Evolutionary conservation across 1,140 invertebrate species (phyloP).

Genomic region (Drosophila novamexicana): DNA sequence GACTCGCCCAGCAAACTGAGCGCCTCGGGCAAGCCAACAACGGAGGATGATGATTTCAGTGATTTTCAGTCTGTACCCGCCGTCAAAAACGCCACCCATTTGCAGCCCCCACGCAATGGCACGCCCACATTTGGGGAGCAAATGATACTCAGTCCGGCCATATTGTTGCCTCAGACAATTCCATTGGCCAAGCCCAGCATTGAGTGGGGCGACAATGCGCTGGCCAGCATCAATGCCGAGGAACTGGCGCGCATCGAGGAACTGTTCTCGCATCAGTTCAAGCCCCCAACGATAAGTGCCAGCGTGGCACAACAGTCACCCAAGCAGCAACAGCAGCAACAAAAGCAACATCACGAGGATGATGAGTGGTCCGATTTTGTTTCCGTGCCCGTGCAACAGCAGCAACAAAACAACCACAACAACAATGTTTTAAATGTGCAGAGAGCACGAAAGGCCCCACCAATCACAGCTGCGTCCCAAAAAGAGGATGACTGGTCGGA

Average conservation of each 20-base stretch:
- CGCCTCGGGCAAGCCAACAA: conserved; percentile 18
- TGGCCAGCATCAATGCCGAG: conserved; percentile 87
- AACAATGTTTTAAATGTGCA: conserved; percentile 47
- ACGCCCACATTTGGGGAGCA: conserved; percentile 72
- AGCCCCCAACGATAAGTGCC: conserved; percentile 75
- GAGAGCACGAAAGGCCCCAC: conserved; percentile 34
- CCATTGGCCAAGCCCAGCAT: conserved; percentile 85
- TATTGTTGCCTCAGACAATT: conserved; percentile 76
- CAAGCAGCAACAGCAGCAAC: conserved; percentile 6
- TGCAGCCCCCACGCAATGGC: conserved; percentile 42
- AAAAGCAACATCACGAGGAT: conserved; percentile 78
- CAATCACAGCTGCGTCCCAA: background rate
- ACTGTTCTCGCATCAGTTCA: conserved; percentile 65
- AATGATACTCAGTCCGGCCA: conserved; percentile 82
- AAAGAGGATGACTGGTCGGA: conserved; percentile 88
- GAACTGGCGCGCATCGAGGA: conserved; percentile 86
- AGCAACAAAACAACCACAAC: conserved; percentile 46
- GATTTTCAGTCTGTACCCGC: conserved; percentile 79
- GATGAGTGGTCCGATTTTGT: conserved; percentile 87
- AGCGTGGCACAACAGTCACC: conserved; percentile 70
- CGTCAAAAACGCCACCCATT: conserved; percentile 8
- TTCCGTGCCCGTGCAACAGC: conserved; percentile 84
- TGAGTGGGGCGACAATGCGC: conserved; percentile 86
- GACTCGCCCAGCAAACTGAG: conserved; percentile 56
- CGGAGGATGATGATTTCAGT: conserved; percentile 75